phyloP scores from a whole-genome alignment of 1,140 invertebrate genomes.

The Psix sp. region DNA sequence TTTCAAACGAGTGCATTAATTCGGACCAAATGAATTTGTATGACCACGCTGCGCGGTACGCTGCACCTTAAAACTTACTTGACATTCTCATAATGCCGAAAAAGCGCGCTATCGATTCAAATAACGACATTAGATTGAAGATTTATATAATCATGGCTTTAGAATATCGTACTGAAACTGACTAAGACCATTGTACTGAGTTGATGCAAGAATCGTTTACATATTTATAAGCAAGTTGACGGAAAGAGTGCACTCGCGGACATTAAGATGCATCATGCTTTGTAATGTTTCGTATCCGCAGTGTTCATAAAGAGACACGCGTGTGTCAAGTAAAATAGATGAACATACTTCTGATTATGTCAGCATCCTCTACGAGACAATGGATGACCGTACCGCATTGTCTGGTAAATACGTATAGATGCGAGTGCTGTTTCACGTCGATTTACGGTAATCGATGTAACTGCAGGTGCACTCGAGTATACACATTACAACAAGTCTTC shows the following conservation, averaged over 20 bases:
- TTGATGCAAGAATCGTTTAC: too few species aligned
- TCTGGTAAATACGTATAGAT: constrained; percentile 60
- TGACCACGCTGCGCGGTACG: too few species aligned
- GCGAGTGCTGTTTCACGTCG: constrained; percentile 66
- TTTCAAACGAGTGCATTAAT: too few species aligned
- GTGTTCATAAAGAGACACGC: constrained; percentile 48
- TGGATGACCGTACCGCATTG: constrained; percentile 72
- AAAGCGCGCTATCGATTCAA: too few species aligned
- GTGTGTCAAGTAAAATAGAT: constrained; percentile 65
- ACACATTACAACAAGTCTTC: constrained; percentile 27
- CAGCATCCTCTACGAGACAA: constrained; percentile 74
- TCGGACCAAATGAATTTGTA: too few species aligned
- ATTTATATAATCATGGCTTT: too few species aligned
- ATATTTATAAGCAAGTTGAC: background rate
- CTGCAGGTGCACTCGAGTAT: constrained; percentile 49
- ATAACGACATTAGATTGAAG: too few species aligned
- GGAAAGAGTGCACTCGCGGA: constrained; percentile 13
- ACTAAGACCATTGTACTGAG: too few species aligned
- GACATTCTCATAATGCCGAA: too few species aligned
- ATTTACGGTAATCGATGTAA: constrained; percentile 70
- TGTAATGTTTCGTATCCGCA: constrained; percentile 42
- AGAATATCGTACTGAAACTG: too few species aligned
- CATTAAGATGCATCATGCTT: constrained; percentile 48
- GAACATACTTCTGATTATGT: constrained; percentile 72
- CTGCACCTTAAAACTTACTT: too few species aligned